Evolutionary conservation across 2,888 invertebrate genomes (phyloP).

Genomic region (Spodoptera littoralis): DNA sequence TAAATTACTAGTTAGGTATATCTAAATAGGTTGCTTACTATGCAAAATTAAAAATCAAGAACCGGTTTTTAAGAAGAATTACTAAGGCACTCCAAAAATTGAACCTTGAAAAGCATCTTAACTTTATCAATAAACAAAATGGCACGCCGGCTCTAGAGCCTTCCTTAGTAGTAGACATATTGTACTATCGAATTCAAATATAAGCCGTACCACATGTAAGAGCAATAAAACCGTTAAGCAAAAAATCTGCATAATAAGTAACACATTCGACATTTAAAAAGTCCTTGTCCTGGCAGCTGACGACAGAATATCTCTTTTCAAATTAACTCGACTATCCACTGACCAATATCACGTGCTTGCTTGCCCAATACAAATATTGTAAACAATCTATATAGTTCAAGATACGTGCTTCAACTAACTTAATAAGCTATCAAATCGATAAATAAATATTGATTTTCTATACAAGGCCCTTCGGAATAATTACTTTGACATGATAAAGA

Average conservation of each 20-base stretch:
- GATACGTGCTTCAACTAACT: constrained; percentile 46
- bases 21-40: too few species aligned
- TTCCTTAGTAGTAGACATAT: too few species aligned
- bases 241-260: not conserved
- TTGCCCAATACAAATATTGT: constrained; percentile 31
- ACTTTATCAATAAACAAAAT: too few species aligned
- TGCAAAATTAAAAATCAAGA: too few species aligned
- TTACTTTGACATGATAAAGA: constrained; percentile 26
- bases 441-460: constrained; percentile 34
- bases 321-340: constrained; percentile 21
- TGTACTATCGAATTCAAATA: too few species aligned
- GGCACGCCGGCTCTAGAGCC: too few species aligned
- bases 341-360: constrained; percentile 46
- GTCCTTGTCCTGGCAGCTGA: constrained; percentile 34
- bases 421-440: constrained; percentile 16
- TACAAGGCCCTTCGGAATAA: constrained; percentile 37
- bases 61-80: too few species aligned
- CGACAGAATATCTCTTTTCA: constrained; percentile 44
- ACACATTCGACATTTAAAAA: constrained; percentile 26
- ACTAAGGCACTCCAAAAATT: too few species aligned
- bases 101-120: too few species aligned
- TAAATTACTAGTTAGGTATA: too few species aligned
- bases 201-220: too few species aligned
- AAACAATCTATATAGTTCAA: constrained; percentile 35
- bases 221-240: too few species aligned